Conservation (phyloP, 2,888 invertebrate species). For the Tetramorium bicarinatum region DNA sequence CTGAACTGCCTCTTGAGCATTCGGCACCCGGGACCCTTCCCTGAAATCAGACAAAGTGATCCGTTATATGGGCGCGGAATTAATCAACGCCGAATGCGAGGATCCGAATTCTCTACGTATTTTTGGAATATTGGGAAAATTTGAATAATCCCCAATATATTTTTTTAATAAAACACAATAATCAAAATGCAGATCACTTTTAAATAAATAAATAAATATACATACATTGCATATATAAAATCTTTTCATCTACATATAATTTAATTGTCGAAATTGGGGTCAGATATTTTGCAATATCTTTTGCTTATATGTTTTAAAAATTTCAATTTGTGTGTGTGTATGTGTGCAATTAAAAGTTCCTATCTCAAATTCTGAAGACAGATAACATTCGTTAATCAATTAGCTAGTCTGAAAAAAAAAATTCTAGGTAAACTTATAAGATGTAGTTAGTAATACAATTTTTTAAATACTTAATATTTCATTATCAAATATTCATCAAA, state of each 20-base stretch:
- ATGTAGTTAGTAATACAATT: too few species aligned
- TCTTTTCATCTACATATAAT: neutral
- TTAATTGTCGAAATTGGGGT: neutral
- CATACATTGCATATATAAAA: neutral
- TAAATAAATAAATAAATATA: too few species aligned
- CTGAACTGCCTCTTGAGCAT: conserved; percentile 90
- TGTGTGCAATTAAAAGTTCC: neutral
- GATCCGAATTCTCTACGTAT: neutral
- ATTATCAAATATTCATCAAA: too few species aligned
- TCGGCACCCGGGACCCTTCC: conserved; percentile 82
- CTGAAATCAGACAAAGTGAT: conserved; percentile 44
- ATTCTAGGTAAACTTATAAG: too few species aligned
- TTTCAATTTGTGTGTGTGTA: neutral
- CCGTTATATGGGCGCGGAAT: neutral
- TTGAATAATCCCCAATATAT: neutral
- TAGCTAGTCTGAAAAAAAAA: too few species aligned
- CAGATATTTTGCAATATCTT: neutral
- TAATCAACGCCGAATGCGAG: neutral
- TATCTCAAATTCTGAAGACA: neutral
- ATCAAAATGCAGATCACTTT: neutral
- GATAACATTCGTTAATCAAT: neutral
- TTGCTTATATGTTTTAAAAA: too few species aligned
- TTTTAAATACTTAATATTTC: too few species aligned
- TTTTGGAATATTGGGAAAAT: neutral
- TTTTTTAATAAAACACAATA: neutral